Evolutionary conservation across 1,140 invertebrate species (phyloP), one percentile per base, ranked within the genome.

Genomic region (Danaus plexippus): DNA sequence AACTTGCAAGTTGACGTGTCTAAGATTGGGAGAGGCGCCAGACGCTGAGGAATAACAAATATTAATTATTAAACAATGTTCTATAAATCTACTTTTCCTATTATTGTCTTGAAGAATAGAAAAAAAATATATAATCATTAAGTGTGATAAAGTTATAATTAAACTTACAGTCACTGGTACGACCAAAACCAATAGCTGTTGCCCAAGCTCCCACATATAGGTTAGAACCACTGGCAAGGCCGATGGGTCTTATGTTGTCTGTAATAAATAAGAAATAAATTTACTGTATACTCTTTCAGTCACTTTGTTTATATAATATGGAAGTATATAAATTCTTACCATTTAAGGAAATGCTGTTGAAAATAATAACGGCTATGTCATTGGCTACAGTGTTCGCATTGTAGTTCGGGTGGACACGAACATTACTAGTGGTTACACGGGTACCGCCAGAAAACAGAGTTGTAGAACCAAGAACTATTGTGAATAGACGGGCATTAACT

Each of bases 121-220:
- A 15, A 15, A 15, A 15, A 15, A 15, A 7, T 32, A 6, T 32
- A 32, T 4, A 32, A 32, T 32, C 22, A 8, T 32, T 32, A 32
- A 32, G 5, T 32, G 7, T 32, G 22, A 32, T 32, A 6, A 32
- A 32, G 22, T 32, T 32, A 32, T 32, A 32, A 32, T 32, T n/a
- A 6, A 22, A 60, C 58, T 65, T 53, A 65, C 59, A 50, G 32
- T 66, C 66, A 45, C 55, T 51, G 11, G 62, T 68, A 15, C 47
- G 51, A 5, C 66, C 66, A 12, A 55, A 64, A 47, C 66, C 62
- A 7, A 55, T 59, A 18, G 66, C 66, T 11, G 46, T 57, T 10
- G 62, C 66, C 53, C 47, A 60, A 1, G 42, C 9, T 0, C 66
- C 62, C 5, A 54, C 63, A 32, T 45, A 64, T 8, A 52, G 12